These are phyloP conservation scores for Urocyon cinereoargenteus DNA, from an alignment of 2,797 vertebrate genomes.

Conservation along the genomic window DNA sequence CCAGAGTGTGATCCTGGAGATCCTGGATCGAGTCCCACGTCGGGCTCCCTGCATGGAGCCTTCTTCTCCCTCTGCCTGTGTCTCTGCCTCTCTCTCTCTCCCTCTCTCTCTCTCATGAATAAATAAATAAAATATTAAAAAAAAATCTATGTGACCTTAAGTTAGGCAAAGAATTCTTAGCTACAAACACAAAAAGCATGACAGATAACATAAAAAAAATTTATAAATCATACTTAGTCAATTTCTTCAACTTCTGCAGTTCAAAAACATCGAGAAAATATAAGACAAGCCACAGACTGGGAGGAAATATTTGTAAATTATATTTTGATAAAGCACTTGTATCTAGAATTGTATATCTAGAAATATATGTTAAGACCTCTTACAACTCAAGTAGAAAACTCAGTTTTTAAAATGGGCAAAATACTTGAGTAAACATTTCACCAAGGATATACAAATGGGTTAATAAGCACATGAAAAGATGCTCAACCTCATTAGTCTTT, in stretches of 20 bases:
- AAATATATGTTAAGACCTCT: neutral
- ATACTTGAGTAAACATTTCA: neutral
- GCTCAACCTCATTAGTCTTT: neutral
- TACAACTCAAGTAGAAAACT: neutral
- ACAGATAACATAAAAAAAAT: neutral
- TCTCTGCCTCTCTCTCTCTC: too few relatives aligned
- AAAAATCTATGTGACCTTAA: neutral
- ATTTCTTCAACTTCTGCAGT: neutral
- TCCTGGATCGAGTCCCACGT: too few relatives aligned
- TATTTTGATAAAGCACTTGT: neutral
- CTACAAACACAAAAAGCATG: neutral
- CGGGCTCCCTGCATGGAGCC: too few relatives aligned
- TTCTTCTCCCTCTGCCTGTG: too few relatives aligned
- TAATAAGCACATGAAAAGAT: neutral
- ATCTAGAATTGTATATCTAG: neutral
- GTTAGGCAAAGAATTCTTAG: neutral
- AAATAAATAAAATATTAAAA: too few relatives aligned
- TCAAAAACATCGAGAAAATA: neutral
- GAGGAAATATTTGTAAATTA: neutral
- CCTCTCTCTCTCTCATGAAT: too few relatives aligned
- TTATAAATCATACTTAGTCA: neutral
- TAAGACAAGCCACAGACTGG: neutral
- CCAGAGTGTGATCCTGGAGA: too few relatives aligned
- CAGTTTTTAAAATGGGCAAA: neutral
- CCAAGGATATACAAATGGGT: neutral